These are phyloP conservation scores for Pyrocephalus nanus DNA, from an alignment of 2,797 vertebrate genomes.

Conservation along the genomic window DNA sequence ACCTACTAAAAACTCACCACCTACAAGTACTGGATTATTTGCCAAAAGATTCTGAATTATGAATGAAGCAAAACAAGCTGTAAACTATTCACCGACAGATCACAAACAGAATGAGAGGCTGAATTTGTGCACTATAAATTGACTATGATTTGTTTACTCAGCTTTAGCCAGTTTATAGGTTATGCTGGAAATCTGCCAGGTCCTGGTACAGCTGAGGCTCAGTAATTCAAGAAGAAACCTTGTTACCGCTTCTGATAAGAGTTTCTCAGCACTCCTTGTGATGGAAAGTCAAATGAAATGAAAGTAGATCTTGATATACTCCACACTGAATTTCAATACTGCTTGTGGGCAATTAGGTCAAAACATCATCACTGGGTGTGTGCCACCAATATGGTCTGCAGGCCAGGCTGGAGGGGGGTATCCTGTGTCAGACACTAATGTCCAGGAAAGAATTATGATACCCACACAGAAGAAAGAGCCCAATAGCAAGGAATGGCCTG, in stretches of 20 bases:
- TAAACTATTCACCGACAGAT: slow-evolving; percentile 17
- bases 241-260: not conserved
- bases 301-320: not conserved
- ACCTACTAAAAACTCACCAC: not conserved
- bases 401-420: not conserved
- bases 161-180: slow-evolving; percentile 46
- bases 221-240: slow-evolving; percentile 42
- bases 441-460: not conserved
- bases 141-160: slow-evolving; percentile 49
- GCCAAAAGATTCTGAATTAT: slow-evolving; percentile 35
- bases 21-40: not conserved
- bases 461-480: not conserved
- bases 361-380: not conserved
- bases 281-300: slow-evolving; percentile 40
- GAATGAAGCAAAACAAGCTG: slow-evolving; percentile 39
- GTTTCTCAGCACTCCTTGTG: not conserved
- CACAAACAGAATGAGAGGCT: slow-evolving; percentile 17
- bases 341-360: not conserved
- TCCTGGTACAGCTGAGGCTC: not conserved
- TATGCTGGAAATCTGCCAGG: slow-evolving; percentile 30
- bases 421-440: not conserved
- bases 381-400: not conserved
- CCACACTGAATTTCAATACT: not conserved
- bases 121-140: slow-evolving; percentile 49
- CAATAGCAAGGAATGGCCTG: not conserved